A percentile compares a stretch with the other conserved stretches of the same genome.
These are phyloP conservation scores for Acromyrmex echinatior DNA, from an alignment of 1,140 invertebrate species.

Conservation along the genomic window DNA sequence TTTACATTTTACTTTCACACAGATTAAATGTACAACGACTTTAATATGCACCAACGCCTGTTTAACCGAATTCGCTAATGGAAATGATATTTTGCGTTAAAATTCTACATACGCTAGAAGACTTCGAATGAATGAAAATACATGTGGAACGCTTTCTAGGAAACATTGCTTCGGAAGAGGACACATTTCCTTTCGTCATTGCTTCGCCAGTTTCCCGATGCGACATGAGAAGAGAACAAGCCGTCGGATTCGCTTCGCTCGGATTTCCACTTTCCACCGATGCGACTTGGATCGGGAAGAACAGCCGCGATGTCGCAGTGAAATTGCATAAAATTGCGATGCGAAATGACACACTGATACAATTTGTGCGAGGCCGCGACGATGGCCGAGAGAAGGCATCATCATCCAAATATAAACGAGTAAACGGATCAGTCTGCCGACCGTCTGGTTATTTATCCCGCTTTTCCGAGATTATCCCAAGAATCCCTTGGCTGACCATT, in stretches of 20 bases:
- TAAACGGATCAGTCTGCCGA: constrained; percentile 67
- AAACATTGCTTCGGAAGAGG: neutral
- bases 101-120: neutral
- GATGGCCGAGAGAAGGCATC: constrained; percentile 51
- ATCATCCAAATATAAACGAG: constrained; percentile 75
- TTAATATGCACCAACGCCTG: too few species aligned
- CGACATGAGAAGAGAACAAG: neutral
- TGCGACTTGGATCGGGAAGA: neutral
- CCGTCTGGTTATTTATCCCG: constrained; percentile 74
- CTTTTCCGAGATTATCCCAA: constrained; percentile 74
- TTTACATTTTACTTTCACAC: too few species aligned
- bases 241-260: constrained; percentile 8
- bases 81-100: neutral
- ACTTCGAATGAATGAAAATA: neutral
- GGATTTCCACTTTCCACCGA: constrained; percentile 18
- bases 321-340: constrained; percentile 55
- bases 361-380: constrained; percentile 34
- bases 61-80: neutral
- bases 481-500: constrained; percentile 65
- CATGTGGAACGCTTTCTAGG: neutral
- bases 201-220: neutral
- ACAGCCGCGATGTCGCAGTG: constrained; percentile 38
- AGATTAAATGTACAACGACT: too few species aligned
- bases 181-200: neutral
- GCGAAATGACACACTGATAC: constrained; percentile 52